Conservation (phyloP, 2,888 invertebrate genomes). For the Leptinotarsa haldemani region DNA sequence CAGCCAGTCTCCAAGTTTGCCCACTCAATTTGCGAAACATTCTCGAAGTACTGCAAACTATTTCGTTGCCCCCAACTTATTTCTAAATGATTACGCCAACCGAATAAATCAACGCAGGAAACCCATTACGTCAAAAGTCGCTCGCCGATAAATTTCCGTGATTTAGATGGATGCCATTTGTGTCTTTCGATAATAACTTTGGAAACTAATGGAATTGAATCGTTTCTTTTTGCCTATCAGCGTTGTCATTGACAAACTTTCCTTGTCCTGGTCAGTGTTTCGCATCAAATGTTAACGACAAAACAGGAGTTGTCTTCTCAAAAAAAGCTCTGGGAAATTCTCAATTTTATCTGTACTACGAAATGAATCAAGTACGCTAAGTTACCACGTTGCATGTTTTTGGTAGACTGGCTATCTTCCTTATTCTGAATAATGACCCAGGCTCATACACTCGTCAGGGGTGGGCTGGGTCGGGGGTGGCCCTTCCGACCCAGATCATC, state of each 20-base stretch:
- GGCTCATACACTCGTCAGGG: too few relatives aligned
- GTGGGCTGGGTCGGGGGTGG: too few relatives aligned
- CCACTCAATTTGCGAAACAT: not conserved
- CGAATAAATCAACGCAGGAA: not conserved
- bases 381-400: not conserved
- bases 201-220: conserved; percentile 8
- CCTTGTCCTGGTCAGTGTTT: conserved; percentile 4
- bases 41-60: not conserved
- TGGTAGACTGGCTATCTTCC: too few relatives aligned
- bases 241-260: conserved; percentile 3
- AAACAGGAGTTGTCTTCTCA: not conserved
- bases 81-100: not conserved
- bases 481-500: too few relatives aligned
- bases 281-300: conserved; percentile 1
- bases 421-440: too few relatives aligned
- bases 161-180: conserved; percentile 9
- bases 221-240: conserved; percentile 8
- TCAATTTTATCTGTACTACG: not conserved
- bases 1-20: too few relatives aligned
- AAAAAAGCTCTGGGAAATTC: not conserved
- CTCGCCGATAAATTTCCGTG: conserved; percentile 2
- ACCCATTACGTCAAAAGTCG: conserved; percentile 16
- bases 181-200: conserved; percentile 17
- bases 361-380: not conserved
- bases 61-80: not conserved